Conservation (phyloP, 37 sponge, comb jelly and placozoan species). For the Haliclona indistincta region DNA sequence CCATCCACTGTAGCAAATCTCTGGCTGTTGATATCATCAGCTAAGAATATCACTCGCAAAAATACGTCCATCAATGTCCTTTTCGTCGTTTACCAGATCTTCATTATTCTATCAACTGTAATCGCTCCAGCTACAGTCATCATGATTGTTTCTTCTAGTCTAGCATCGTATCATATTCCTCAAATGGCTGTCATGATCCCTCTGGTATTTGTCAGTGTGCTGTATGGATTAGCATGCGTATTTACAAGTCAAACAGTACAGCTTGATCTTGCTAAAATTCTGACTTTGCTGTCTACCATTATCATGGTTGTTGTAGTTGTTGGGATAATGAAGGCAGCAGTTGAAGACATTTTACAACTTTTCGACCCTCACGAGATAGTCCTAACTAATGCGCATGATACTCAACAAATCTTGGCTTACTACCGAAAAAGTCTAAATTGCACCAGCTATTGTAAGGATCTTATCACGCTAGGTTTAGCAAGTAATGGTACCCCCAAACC, state of each 20-base stretch:
- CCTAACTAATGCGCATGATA: no score
- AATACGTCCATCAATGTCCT: conserved; percentile 68
- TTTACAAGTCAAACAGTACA: conserved; percentile 45
- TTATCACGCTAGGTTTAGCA: no score
- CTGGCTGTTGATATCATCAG: conserved; percentile 43
- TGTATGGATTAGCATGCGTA: conserved; percentile 60
- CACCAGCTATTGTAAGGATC: no score
- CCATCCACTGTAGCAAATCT: conserved; percentile 91
- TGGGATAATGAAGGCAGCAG: conserved; percentile 42
- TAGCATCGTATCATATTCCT: conserved; percentile 39
- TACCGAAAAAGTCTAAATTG: no score
- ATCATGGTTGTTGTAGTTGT: conserved; percentile 67
- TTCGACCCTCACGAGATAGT: no score
- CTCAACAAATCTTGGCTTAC: no score
- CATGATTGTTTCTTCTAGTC: conserved; percentile 68
- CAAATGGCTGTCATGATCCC: not conserved
- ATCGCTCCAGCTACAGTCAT: conserved; percentile 83
- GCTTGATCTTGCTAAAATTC: conserved; percentile 54
- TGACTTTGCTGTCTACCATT: conserved; percentile 66
- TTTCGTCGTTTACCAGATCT: conserved; percentile 76
- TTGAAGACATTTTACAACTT: conserved; percentile 9
- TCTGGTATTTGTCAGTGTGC: conserved; percentile 25
- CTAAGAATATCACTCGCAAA: conserved; percentile 31
- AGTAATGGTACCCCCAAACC: not conserved
- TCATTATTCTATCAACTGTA: conserved; percentile 75